Percentiles rank a stretch among this genome's conserved stretches.
Evolutionary conservation across 2,113 vertebrate species (phyloP).

Genomic region (Cyanoliseus patagonus): DNA sequence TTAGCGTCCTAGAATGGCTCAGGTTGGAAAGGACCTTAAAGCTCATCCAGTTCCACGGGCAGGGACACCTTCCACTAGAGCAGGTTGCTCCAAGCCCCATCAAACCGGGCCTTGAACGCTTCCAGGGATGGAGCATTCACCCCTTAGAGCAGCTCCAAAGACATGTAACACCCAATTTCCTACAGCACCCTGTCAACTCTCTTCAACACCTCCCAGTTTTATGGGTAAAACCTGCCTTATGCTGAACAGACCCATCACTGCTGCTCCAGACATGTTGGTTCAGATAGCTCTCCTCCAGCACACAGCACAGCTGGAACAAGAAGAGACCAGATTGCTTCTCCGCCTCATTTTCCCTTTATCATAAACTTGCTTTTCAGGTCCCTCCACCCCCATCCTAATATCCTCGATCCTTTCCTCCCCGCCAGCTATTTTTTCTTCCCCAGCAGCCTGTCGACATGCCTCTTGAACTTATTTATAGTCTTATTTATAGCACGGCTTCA

Average conservation of each 20-base stretch:
- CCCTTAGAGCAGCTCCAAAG: not conserved
- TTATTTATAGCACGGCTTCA: constrained; percentile 18
- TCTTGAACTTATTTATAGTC: constrained; percentile 48
- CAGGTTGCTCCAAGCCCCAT: not conserved
- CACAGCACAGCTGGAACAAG: not conserved
- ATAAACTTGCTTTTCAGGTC: not conserved
- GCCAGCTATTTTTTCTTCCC: not conserved
- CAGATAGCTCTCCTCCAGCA: not conserved
- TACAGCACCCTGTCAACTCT: fast-evolving
- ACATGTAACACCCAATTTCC: not conserved
- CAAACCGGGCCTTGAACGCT: not conserved
- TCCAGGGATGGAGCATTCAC: not conserved
- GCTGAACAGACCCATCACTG: not conserved
- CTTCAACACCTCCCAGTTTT: not conserved
- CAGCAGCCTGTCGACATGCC: not conserved
- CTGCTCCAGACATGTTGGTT: not conserved
- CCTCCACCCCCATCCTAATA: not conserved
- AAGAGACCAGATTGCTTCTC: not conserved
- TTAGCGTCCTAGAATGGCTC: not conserved
- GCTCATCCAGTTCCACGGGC: not conserved
- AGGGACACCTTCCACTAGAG: not conserved
- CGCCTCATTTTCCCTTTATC: not conserved
- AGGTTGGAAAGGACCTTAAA: not conserved
- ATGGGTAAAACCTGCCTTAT: not conserved
- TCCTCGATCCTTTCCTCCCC: not conserved